These are phyloP conservation scores for Nephrocerus scutellatus DNA, from an alignment of 2,888 invertebrate species.

Conservation along the genomic window DNA sequence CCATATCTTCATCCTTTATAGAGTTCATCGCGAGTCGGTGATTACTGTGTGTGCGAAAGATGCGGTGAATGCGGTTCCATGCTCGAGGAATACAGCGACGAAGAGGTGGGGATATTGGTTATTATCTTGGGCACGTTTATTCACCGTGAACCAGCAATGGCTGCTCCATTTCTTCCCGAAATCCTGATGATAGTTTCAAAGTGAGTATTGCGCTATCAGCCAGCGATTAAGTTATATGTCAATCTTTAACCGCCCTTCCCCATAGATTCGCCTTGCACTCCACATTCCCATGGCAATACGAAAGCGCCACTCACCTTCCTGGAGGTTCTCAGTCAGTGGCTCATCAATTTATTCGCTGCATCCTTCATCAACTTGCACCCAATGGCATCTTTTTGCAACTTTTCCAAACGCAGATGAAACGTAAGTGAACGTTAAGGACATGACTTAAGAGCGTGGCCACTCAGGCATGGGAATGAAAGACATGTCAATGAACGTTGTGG, in stretches of 20 bases:
- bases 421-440: too few species aligned
- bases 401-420: constrained; percentile 82
- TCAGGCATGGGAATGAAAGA: too few species aligned
- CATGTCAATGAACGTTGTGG: too few species aligned
- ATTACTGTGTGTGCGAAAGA: constrained; percentile 64
- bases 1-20: constrained; percentile 24
- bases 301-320: constrained; percentile 80
- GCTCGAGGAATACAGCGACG: constrained; percentile 91
- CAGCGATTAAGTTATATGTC: background rate
- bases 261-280: constrained; percentile 66
- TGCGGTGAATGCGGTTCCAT: constrained; percentile 82
- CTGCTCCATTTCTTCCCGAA: constrained; percentile 89
- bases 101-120: constrained; percentile 89
- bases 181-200: constrained; percentile 82
- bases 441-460: too few species aligned
- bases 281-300: constrained; percentile 83
- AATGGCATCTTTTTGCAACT: constrained; percentile 95
- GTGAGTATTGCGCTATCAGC: constrained; percentile 50
- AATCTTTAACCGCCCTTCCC: too few species aligned
- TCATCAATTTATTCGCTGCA: constrained; percentile 92
- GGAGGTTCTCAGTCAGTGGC: constrained; percentile 94
- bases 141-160: constrained; percentile 88
- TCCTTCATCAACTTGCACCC: constrained; percentile 92
- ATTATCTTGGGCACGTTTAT: constrained; percentile 92
- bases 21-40: constrained; percentile 59